phyloP scores from a whole-genome alignment of 2,797 vertebrate species.

The Chaetodon trifasciatus region DNA sequence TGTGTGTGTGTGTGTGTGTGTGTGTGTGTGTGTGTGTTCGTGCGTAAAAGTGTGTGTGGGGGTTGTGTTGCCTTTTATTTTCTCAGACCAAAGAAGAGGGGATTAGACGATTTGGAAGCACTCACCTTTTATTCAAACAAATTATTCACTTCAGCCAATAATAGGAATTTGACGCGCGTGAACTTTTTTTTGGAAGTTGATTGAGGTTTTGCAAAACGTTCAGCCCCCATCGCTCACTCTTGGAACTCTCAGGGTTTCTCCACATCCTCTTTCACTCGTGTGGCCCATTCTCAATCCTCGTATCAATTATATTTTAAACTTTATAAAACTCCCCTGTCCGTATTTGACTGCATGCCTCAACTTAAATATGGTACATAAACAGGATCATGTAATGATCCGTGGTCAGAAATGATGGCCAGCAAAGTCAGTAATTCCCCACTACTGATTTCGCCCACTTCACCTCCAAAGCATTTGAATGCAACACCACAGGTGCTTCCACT shows the following conservation, averaged over 20 bases:
- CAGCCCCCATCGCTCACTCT: constrained; percentile 16
- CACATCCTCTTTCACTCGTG: not conserved
- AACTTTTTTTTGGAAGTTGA: constrained; percentile 60
- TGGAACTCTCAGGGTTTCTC: not conserved
- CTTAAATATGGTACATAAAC: not conserved
- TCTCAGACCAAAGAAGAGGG: constrained; percentile 68
- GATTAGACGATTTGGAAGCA: constrained; percentile 75
- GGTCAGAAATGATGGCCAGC: not conserved
- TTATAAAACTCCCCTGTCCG: not conserved
- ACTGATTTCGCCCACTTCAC: not conserved
- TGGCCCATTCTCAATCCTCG: not conserved
- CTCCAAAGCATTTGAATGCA: constrained; percentile 2
- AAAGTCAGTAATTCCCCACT: not conserved
- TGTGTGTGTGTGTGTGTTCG: constrained; percentile 18
- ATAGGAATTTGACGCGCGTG: constrained; percentile 80
- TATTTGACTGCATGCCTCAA: not conserved
- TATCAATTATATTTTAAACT: not conserved
- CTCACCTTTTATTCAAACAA: constrained; percentile 83
- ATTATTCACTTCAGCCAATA: constrained; percentile 76
- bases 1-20: constrained; percentile 18
- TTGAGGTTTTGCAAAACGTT: constrained; percentile 52
- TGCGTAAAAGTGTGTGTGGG: constrained; percentile 10
- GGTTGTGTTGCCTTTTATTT: constrained; percentile 70
- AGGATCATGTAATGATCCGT: not conserved
- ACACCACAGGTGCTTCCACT: constrained; percentile 42